Percentiles rank a stretch among this genome's conserved stretches.
Conservation (phyloP, 2,888 invertebrate species). For the Galerucella nymphaeae region DNA sequence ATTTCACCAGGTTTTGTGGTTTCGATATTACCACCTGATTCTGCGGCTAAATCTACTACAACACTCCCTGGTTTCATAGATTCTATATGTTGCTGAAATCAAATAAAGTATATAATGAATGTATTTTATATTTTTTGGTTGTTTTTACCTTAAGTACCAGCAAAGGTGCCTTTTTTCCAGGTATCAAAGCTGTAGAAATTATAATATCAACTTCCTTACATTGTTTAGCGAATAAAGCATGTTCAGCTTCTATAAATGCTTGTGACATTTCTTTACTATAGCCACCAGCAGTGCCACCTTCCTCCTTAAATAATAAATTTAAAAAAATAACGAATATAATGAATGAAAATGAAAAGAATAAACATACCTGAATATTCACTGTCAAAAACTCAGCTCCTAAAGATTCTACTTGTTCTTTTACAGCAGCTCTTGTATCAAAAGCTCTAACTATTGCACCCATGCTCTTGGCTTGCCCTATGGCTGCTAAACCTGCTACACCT, state of each 20-base stretch:
- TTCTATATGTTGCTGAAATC: slow-evolving; percentile 78
- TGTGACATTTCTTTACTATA: slow-evolving; percentile 90
- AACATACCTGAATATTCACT: slow-evolving; percentile 75
- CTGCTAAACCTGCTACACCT: slow-evolving; percentile 89
- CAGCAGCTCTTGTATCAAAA: slow-evolving; percentile 87
- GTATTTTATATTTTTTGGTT: background rate
- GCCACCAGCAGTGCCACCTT: slow-evolving; percentile 78
- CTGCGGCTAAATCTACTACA: slow-evolving; percentile 89
- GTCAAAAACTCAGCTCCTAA: slow-evolving; percentile 90
- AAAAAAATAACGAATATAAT: background rate
- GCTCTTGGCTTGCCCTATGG: slow-evolving; percentile 85
- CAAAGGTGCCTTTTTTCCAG: slow-evolving; percentile 85
- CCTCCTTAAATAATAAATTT: slow-evolving; percentile 68
- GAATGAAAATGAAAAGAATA: background rate
- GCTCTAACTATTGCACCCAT: slow-evolving; percentile 92
- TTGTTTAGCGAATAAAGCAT: slow-evolving; percentile 87
- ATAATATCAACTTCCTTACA: slow-evolving; percentile 87
- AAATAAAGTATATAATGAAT: slow-evolving; percentile 27
- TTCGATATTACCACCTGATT: slow-evolving; percentile 88
- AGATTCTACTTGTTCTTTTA: slow-evolving; percentile 86
- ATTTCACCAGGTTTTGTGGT: slow-evolving; percentile 84
- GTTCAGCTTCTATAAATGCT: slow-evolving; percentile 87
- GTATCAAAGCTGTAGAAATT: slow-evolving; percentile 90
- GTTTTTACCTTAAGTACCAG: slow-evolving; percentile 78
- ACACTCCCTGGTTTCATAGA: slow-evolving; percentile 90